Base-by-base conservation (phyloP, 2,797 vertebrate species). In the Bufotes viridis region DNA sequence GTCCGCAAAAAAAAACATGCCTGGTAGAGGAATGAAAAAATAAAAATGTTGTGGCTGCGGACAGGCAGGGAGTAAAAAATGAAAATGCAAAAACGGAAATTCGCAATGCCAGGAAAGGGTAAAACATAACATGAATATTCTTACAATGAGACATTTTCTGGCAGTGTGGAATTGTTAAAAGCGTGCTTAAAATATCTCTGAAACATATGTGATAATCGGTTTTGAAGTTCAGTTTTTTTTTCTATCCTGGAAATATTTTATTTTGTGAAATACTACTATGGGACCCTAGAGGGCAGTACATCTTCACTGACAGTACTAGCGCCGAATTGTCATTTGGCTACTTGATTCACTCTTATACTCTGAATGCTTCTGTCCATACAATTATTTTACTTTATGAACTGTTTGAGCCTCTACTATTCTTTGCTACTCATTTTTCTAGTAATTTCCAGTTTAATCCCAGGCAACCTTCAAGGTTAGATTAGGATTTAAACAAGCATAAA, bases 251-350 rank as follows among this genome's bases (percentile, higher is more conserved):
- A 72, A 76, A n/a, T 14, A 76, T 76, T 13, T 53, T n/a, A n/a
- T 0, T n/a, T 51, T 51, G 20, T 12, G 20, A 55, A 78, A 53
- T 78, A 55, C 49, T 55, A 55, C 8, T 55, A 15, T 24, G 22
- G 55, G 75, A n/a, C 75, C n/a, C 75, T 78, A 78, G 75, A 55
- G 75, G 75, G 51, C 75, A 78, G 75, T 55, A 78, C 75, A 78
- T 24, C 70, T 74, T 74, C 75, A 53, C 51, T 15, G 11, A 75
- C 42, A 3, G 34, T 11, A 22, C 18, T 51, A 22, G 18, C 75
- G 14, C 6, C 7, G 75, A 11, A 24, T 53, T 24, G 0, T 75
- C 13, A 24, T 55, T 24, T 24, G 24, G 14, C 75, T 24, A 78
- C 29, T 20, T 74, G 20, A 53, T 78, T 7, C 20, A 14, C 11